Evolutionary conservation across 2,888 invertebrate species (phyloP).

Genomic region (Prosapia bicincta): DNA sequence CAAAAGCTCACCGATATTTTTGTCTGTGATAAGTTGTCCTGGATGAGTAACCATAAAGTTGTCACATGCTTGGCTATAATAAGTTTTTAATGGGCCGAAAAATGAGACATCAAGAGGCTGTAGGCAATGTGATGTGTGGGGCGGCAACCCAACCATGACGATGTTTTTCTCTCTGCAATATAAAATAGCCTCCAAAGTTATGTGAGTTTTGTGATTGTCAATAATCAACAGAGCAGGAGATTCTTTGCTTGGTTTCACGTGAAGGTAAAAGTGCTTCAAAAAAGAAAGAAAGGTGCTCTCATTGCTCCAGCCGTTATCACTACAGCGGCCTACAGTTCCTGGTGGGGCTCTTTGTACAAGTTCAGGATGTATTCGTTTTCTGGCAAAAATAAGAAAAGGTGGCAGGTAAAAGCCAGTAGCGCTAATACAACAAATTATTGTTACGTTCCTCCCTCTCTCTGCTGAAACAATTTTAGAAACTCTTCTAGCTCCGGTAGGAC

Average conservation of each 20-base stretch:
- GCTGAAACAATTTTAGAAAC: neutral
- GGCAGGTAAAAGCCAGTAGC: neutral
- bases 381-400: slow-evolving; percentile 10
- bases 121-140: neutral
- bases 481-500: neutral
- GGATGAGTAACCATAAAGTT: no score
- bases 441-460: slow-evolving; percentile 15
- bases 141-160: no score
- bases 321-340: slow-evolving; percentile 11
- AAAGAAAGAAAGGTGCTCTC: neutral
- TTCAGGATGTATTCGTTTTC: slow-evolving; percentile 12
- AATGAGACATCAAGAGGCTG: slow-evolving; percentile 1
- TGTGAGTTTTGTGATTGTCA: no score
- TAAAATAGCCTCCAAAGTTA: no score
- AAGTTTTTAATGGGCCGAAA: neutral
- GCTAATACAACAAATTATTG: slow-evolving; percentile 10
- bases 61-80: no score
- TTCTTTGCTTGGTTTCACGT: no score
- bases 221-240: no score
- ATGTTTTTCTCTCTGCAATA: no score
- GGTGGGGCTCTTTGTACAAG: neutral
- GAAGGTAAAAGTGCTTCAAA: no score
- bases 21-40: neutral
- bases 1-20: neutral
- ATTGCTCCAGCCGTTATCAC: slow-evolving; percentile 13